These are phyloP conservation scores for Catamblyrhynchus diadema DNA, from an alignment of 2,797 vertebrate species.

Conservation along the genomic window DNA sequence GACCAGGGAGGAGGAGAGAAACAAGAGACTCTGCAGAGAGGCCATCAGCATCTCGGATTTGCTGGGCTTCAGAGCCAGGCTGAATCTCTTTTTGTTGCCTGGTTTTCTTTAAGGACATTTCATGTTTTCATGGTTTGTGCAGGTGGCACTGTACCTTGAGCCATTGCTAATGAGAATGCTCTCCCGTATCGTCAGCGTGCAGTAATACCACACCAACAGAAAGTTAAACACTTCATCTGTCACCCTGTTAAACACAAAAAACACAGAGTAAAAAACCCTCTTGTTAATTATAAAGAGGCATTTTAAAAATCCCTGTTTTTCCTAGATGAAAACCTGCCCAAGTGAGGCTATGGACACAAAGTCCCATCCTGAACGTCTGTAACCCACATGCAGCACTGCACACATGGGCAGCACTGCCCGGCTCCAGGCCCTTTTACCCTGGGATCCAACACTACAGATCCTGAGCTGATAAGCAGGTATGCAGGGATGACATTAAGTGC, in stretches of 20 bases:
- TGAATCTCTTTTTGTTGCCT: not conserved
- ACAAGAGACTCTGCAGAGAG: not conserved
- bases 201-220: constrained; percentile 97
- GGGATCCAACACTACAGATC: not conserved
- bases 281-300: not conserved
- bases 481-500: constrained; percentile 27
- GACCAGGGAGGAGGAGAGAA: not conserved
- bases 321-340: not conserved
- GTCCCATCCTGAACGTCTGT: not conserved
- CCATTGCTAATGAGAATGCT: constrained; percentile 96
- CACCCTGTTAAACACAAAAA: constrained; percentile 77
- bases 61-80: not conserved
- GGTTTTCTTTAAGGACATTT: not conserved
- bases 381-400: not conserved
- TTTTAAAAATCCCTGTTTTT: not conserved
- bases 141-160: constrained; percentile 82
- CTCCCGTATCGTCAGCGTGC: constrained; percentile 95
- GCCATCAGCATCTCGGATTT: not conserved
- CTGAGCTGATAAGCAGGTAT: constrained; percentile 2
- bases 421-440: not conserved
- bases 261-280: not conserved
- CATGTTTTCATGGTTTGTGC: not conserved
- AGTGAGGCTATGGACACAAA: not conserved
- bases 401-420: fast-evolving
- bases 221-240: constrained; percentile 98